Conservation (phyloP, 2,797 vertebrate species). For the Channa striata region DNA sequence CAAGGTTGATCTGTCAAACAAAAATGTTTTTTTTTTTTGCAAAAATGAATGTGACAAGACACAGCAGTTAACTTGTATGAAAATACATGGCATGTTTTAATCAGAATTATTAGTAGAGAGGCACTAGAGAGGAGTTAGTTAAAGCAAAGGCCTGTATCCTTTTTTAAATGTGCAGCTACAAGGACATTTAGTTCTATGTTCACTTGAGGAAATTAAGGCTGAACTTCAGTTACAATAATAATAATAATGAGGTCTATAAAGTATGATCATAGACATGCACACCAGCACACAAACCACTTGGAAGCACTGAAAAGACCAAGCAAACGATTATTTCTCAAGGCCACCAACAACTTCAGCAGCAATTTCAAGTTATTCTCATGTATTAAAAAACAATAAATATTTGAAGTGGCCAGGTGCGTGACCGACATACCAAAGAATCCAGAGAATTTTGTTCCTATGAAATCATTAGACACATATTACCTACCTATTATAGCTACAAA, state of each 20-base stretch:
- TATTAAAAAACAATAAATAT: conserved; percentile 31
- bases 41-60: not conserved
- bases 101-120: conserved; percentile 8
- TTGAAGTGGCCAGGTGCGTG: not conserved
- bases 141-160: not conserved
- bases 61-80: conserved; percentile 14
- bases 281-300: conserved; percentile 6
- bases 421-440: not conserved
- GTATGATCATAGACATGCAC: not conserved
- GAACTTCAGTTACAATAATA: conserved; percentile 37
- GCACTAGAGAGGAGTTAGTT: not conserved
- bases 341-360: conserved; percentile 50
- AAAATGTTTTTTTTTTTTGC: not conserved
- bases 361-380: conserved; percentile 51
- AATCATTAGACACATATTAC: conserved; percentile 34
- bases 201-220: conserved; percentile 32
- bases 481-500: conserved; percentile 8
- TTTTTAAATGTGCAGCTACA: conserved; percentile 27
- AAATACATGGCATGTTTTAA: conserved; percentile 20
- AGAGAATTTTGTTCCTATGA: conserved; percentile 4
- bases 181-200: not conserved
- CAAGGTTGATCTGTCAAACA: not conserved
- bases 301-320: conserved; percentile 21
- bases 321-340: conserved; percentile 44
- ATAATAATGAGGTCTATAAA: conserved; percentile 24